Evolutionary conservation across 2,113 vertebrate genomes (phyloP).

Genomic region (Campylomormyrus numenius): DNA sequence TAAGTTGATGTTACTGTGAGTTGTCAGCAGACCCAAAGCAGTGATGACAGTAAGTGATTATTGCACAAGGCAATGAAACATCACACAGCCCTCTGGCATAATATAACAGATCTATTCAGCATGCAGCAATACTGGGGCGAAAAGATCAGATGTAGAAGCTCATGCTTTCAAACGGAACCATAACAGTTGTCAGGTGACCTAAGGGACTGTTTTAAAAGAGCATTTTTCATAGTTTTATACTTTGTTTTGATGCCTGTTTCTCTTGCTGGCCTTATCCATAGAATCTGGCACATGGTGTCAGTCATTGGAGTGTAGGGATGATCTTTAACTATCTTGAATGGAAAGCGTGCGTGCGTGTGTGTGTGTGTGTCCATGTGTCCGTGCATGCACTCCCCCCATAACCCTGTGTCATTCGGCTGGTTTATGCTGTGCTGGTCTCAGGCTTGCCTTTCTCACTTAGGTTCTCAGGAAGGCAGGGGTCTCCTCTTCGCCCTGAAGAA

Average conservation of each 20-base stretch:
- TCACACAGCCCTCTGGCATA: not conserved
- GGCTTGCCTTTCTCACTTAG: constrained; percentile 49
- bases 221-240: not conserved
- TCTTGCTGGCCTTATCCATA: not conserved
- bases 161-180: not conserved
- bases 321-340: not conserved
- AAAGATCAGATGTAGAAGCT: not conserved
- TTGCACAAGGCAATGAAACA: not conserved
- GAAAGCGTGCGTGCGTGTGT: not conserved
- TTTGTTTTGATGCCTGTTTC: not conserved
- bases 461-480: constrained; percentile 69
- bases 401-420: not conserved
- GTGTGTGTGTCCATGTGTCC: too few relatives aligned
- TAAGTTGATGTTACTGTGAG: not conserved
- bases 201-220: not conserved
- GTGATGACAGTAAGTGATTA: not conserved
- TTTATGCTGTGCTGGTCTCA: not conserved
- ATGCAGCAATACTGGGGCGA: not conserved
- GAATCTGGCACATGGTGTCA: not conserved
- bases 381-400: not conserved
- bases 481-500: constrained; percentile 76
- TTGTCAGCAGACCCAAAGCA: not conserved
- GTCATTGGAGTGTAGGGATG: not conserved
- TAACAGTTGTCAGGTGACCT: not conserved
- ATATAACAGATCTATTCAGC: not conserved